Evolutionary conservation across 2,888 invertebrate genomes (phyloP).

Genomic region (Prosapia bicincta): DNA sequence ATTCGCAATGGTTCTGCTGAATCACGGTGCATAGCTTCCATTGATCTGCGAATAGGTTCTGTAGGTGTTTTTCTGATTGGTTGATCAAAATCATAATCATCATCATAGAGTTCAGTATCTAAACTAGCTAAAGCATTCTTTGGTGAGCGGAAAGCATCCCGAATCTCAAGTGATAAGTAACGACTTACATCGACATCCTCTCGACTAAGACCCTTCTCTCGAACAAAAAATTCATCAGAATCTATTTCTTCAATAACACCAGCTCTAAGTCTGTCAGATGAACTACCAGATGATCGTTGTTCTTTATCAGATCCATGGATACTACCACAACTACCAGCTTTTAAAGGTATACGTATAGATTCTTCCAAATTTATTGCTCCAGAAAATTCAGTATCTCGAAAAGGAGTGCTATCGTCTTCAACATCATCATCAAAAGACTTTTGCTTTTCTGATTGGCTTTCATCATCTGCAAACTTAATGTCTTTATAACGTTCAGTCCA

Average conservation of each 20-base stretch:
- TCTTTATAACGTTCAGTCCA: conserved; percentile 49
- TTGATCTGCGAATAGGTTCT: conserved; percentile 29
- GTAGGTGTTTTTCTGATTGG: conserved; percentile 26
- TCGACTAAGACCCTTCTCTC: conserved; percentile 76
- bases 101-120: conserved; percentile 48
- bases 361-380: conserved; percentile 15
- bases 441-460: conserved; percentile 31
- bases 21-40: conserved; percentile 22
- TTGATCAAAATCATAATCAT: conserved; percentile 24
- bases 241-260: conserved; percentile 81
- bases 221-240: conserved; percentile 81
- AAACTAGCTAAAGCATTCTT: conserved; percentile 62
- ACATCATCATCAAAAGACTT: conserved; percentile 27
- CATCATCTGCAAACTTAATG: conserved; percentile 43
- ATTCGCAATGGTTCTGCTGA: conserved; percentile 19
- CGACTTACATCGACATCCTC: conserved; percentile 77
- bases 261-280: conserved; percentile 33
- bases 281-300: conserved; percentile 36
- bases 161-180: conserved; percentile 73
- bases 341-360: conserved; percentile 21
- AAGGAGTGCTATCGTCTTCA: conserved; percentile 27
- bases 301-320: conserved; percentile 32
- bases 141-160: conserved; percentile 68
- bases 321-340: conserved; percentile 32
- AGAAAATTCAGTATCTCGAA: conserved; percentile 22